Evolutionary conservation across 1,140 invertebrate species (phyloP), one percentile per base, ranked within the genome.

Genomic region (Apis laboriosa): DNA sequence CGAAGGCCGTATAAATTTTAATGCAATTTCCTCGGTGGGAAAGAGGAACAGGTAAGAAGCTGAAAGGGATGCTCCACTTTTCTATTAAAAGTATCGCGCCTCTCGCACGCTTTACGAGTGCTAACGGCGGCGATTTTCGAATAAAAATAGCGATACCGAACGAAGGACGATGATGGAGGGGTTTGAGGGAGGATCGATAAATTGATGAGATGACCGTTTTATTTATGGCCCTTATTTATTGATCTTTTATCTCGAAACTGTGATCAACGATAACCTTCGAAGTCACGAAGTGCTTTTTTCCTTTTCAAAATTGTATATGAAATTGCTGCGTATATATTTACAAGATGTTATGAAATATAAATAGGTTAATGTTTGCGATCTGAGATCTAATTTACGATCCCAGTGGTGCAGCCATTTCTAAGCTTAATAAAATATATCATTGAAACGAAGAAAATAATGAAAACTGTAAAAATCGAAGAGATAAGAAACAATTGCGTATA

Each of bases 1-100:
- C 75, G 49, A 12, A 21, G 9, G 15, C 24, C n/a, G 21, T 67
- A 86, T 86, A 85, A 78, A 85, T 87, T 79, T 79, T 77, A 79
- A 80, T 63, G 71, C 56, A 7, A 17, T 28, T 9, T 11, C 43
- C 19, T 5, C 13, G 12, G 28, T 17, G 49, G 49, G 49, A 24
- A 24, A 24, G 21, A 17, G 51, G 24, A 71, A 71, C 15, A 49
- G 12, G 60, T 24, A 63, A n/a, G 70, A 49, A 15, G 56, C 13
- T 34, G 73, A 76, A 58, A 70, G 15, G 21, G n/a, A 28, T n/a
- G 28, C 21, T 66, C 49, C 58, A 61, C 13, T 53, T 80, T 63
- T 73, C n/a, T 55, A 53, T 53, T 80, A 60, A 73, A 34, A 24
- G 28, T 43, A 80, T 64, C 9, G 34, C 12, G 72, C 9, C 17